Base-by-base conservation (phyloP, 2,113 vertebrate genomes). In the Bos indicus region DNA sequence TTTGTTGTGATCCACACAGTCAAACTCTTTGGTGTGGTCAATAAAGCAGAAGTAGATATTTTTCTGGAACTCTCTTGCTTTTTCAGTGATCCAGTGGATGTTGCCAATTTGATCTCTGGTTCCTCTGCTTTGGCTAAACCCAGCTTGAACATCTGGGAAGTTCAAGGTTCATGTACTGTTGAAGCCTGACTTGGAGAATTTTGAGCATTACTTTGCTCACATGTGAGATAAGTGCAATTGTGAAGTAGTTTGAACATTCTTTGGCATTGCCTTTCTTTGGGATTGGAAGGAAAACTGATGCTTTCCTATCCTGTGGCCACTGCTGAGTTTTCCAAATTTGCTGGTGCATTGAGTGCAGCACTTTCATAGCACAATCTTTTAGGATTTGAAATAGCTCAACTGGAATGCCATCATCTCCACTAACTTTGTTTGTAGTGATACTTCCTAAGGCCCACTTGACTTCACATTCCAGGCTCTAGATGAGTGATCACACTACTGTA, bases 271-370 rank as follows among this genome's bases (percentile, higher is more conserved):
- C n/a, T 71, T 71, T 40, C 10, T 71, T 40, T 40, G n/a, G 67
- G 10, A 40, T 23, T 71, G 67, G 2, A 71, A 71, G 0, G 10
- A 71, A 40, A 71, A 23, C 9, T 40, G 67, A 40, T 0, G 0
- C 23, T 71, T 71, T 71, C n/a, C n/a, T 40, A 10, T 71, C 5
- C n/a, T 40, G 67, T 40, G n/a, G 19, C 19, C n/a, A 71, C 5
- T 71, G 67, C n/a, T 71, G 67, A 71, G 19, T 40, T 40, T 36
- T 40, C 0, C 19, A 71, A 6, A 12, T 6, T 71, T 71, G 67
- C 19, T 40, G n/a, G 10, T 0, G 0, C 2, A 40, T 12, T 71
- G n/a, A 71, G 67, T 40, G n/a, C 10, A 40, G 17, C n/a, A 40
- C 5, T 40, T 71, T 71, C 17, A 71, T 5, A 71, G 67, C 67